Evolutionary conservation across 1,140 invertebrate species (phyloP), one percentile per base, ranked within the genome.

Genomic region (Melipona quadrifasciata): DNA sequence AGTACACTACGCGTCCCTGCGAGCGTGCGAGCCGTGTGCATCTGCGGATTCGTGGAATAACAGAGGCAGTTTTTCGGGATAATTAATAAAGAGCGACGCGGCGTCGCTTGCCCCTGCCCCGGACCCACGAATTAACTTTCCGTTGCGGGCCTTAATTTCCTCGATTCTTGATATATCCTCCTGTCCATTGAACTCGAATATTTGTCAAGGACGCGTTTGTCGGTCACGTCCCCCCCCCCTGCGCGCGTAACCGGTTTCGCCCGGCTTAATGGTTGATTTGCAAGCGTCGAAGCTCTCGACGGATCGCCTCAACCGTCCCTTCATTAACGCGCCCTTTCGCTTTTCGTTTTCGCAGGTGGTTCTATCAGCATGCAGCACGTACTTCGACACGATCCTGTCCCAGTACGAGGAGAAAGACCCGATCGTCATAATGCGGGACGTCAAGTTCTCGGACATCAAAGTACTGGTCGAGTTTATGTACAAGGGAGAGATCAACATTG

Each of bases 381-480:
- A 98, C 91, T 98, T 98, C 91, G 98, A 98, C 93, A 96, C 97
- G 82, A 96, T 99, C 89, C 97, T 99, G 87, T 97, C 97, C 79
- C 97, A 98, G 84, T 98, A 98, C 94, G 97, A 98, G 94, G 97
- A 98, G 94, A 97, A 97, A 90, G 97, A 98, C 94, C 97, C 97
- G 73, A 97, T 98, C 86, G 96, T 98, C 75, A 97, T 98, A 86
- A 96, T 98, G 95, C 97, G 97, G 94, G 97, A 98, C 95, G 97
- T 97, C 80, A 97, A 97, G 94, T 98, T 97, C 95, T 95, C 96
- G 83, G 97, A 98, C 95, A 97, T 98, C 86, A 97, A 97, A 95
- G 97, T 97, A 71, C 96, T 99, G 76, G 97, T 99, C 78, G 97
- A 98, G 92, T 99, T 99, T 93, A 99, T 99, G 98, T 99, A 99